Conservation (phyloP, 35 echinoderm and acorn worm species). For the Heliocidaris erythrogramma region DNA sequence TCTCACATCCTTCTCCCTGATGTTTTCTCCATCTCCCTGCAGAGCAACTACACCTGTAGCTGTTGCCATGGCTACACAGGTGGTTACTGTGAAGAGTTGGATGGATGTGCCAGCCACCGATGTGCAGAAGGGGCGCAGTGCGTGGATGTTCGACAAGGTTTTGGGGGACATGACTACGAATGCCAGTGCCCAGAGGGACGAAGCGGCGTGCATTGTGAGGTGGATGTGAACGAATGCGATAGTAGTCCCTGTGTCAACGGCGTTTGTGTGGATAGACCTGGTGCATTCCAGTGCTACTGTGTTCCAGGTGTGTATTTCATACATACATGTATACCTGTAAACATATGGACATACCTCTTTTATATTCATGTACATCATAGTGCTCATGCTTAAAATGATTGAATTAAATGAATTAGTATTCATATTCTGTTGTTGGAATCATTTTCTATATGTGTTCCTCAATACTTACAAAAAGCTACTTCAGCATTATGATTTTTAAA, state of each 20-base stretch:
- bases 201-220: conserved; percentile 74
- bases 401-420: too few relatives aligned
- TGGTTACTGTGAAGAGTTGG: conserved; percentile 68
- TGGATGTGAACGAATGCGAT: conserved; percentile 84
- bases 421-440: too few relatives aligned
- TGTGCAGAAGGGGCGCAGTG: conserved; percentile 75
- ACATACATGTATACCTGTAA: background rate
- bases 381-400: background rate
- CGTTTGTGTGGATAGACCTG: conserved; percentile 72
- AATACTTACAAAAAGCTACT: too few relatives aligned
- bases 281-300: conserved; percentile 72
- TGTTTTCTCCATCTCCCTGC: conserved; percentile 25
- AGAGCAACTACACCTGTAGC: conserved; percentile 73
- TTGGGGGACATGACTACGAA: conserved; percentile 65
- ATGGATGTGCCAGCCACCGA: conserved; percentile 73
- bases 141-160: conserved; percentile 83
- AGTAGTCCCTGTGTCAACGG: conserved; percentile 83
- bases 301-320: conserved; percentile 47
- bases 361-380: background rate
- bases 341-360: background rate
- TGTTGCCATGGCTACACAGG: conserved; percentile 78
- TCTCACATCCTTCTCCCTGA: background rate
- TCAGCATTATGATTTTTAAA: too few relatives aligned
- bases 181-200: conserved; percentile 83
- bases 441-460: background rate